Conservation (phyloP, 2,888 invertebrate species). For the Acleris laterana region DNA sequence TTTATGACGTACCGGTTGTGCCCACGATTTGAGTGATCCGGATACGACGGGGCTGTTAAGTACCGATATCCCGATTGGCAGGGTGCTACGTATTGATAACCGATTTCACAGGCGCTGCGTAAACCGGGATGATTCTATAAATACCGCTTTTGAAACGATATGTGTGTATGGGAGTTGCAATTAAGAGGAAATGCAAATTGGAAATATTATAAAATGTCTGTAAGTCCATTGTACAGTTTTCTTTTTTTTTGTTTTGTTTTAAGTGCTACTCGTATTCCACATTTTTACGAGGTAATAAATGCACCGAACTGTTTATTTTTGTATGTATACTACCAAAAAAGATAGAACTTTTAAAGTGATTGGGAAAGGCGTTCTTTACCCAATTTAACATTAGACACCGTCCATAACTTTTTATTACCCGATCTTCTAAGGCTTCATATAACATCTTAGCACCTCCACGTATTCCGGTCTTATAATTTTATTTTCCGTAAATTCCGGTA, state of each 20-base stretch:
- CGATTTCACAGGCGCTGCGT: slow-evolving; percentile 22
- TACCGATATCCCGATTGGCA: slow-evolving; percentile 26
- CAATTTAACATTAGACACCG: slow-evolving; percentile 10
- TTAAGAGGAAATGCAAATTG: neutral
- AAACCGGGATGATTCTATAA: slow-evolving; percentile 23
- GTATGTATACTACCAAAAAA: neutral
- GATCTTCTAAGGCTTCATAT: slow-evolving; percentile 7
- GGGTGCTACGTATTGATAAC: slow-evolving; percentile 34
- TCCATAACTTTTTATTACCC: slow-evolving; percentile 28
- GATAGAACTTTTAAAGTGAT: neutral
- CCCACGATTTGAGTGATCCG: slow-evolving; percentile 47
- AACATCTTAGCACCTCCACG: slow-evolving; percentile 12
- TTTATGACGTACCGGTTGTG: slow-evolving; percentile 68
- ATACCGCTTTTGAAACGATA: slow-evolving; percentile 8
- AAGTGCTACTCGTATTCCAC: too few species aligned
- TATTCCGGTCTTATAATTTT: slow-evolving; percentile 37
- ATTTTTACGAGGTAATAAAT: too few species aligned
- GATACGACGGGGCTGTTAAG: slow-evolving; percentile 34
- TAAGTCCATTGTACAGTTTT: too few species aligned
- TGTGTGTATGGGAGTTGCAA: neutral
- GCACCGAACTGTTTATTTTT: too few species aligned
- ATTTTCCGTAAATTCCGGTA: slow-evolving; percentile 44
- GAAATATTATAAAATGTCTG: neutral
- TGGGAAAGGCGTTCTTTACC: neutral
- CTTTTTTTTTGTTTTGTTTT: too few species aligned